Evolutionary conservation across 2,113 vertebrate species (phyloP), one percentile per base, ranked within the genome.

Genomic region (Andinoacara biseriatus): DNA sequence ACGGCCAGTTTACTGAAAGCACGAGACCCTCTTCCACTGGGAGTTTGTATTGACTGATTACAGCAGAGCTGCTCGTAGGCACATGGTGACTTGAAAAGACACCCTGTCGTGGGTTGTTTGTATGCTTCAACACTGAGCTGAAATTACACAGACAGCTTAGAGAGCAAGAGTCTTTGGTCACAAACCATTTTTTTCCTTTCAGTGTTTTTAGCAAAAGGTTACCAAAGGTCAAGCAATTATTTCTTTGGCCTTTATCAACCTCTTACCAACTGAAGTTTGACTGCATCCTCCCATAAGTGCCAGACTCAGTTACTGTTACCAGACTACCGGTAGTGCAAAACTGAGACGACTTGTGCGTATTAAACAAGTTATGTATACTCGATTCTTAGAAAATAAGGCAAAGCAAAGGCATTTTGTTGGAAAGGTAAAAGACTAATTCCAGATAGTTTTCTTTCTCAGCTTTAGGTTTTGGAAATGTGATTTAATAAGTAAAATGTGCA

Each of bases 181-280:
- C 46, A 49, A 38, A 17, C 33, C 59, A 56, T n/a, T 52, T 78
- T 33, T 61, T 69, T 40, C 35, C 33, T 43, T 43, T 74, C 22
- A 3, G 31, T 62, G 24, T 84, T 56, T 86, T 80, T 78, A 80
- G 60, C 17, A 29, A 43, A 74, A 83, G 46, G 75, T 85, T 67
- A 22, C 8, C 22, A 83, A 80, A 90, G 77, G 79, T 88, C 77
- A 90, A 78, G 35, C 81, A 85, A 86, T 91, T 93, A 86, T 85
- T 81, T 62, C 65, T 82, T 87, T 85, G 84, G 78, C 84, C 74
- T 89, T 86, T 58, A 43, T 69, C 14, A 2, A 58, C 38, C 20
- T 77, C 90, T 80, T 52, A 20, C 40, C 58, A 59, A 26, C 57
- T 87, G 46, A 26, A 59, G 60, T 74, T 76, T 74, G 67, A 80